Conservation (phyloP, 2,113 vertebrate genomes). For the Seriola aureovittata region DNA sequence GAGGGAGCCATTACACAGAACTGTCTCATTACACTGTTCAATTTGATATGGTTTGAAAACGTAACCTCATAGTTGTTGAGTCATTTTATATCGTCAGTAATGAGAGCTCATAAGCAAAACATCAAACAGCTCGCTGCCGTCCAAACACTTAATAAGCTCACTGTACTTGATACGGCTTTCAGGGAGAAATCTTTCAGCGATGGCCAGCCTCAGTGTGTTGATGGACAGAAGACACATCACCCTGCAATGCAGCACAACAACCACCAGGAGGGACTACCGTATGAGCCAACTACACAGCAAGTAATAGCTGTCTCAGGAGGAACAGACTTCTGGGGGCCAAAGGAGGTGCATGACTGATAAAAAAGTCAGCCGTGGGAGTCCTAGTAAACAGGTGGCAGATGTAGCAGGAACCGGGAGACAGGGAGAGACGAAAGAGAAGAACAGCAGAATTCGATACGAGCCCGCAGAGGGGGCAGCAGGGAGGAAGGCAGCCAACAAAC, state of each 20-base stretch:
- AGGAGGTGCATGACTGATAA: constrained; percentile 68
- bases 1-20: too few relatives aligned
- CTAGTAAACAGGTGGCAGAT: constrained; percentile 83
- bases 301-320: constrained; percentile 39
- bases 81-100: constrained; percentile 33
- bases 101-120: not conserved
- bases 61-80: not conserved
- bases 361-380: constrained; percentile 67
- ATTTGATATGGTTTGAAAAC: constrained; percentile 13
- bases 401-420: constrained; percentile 56
- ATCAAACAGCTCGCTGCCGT: constrained; percentile 5
- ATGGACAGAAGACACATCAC: constrained; percentile 24
- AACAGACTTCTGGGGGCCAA: constrained; percentile 34
- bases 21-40: not conserved
- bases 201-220: constrained; percentile 13
- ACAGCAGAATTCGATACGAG: constrained; percentile 85
- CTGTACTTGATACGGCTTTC: constrained; percentile 39
- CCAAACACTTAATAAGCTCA: constrained; percentile 31
- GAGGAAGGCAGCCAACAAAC: constrained; percentile 68
- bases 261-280: constrained; percentile 59
- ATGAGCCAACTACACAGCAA: constrained; percentile 6
- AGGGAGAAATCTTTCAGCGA: constrained; percentile 31
- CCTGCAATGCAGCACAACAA: constrained; percentile 38
- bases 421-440: constrained; percentile 74
- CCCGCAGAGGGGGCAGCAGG: constrained; percentile 48